Conservation (phyloP, 2,113 vertebrate species). For the Tachycineta bicolor region DNA sequence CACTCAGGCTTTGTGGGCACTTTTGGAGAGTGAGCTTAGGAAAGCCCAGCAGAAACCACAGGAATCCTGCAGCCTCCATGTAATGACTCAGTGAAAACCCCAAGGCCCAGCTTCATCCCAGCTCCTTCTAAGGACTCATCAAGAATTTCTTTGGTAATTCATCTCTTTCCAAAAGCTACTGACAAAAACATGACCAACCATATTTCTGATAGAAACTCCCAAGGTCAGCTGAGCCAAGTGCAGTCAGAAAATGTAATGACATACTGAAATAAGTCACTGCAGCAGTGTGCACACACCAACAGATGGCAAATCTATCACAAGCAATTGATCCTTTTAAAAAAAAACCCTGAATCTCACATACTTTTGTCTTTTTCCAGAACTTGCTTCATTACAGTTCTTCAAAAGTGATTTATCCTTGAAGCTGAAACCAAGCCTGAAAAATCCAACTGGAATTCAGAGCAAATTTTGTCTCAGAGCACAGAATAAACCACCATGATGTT, state of each 20-base stretch:
- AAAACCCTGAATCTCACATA: background rate
- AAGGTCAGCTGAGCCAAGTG: background rate
- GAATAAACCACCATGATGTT: background rate
- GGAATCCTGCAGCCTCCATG: background rate
- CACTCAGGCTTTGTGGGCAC: background rate
- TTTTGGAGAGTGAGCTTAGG: background rate
- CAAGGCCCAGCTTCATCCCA: background rate
- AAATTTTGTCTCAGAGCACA: background rate
- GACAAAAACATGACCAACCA: background rate
- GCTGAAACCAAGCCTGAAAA: background rate
- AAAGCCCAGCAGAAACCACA: background rate
- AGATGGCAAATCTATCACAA: slow-evolving; percentile 22
- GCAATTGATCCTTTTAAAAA: background rate
- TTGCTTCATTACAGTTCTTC: background rate
- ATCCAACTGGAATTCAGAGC: background rate
- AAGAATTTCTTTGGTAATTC: background rate
- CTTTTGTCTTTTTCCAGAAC: background rate
- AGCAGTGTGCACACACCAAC: background rate
- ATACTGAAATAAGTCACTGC: background rate
- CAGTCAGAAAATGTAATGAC: background rate
- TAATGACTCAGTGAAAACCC: background rate
- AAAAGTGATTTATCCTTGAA: background rate
- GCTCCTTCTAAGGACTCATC: background rate
- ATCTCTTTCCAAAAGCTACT: background rate
- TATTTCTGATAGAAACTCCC: background rate